Percentiles rank a stretch among this genome's conserved stretches.
Conservation (phyloP, 2,888 invertebrate genomes). For the Pristionchus fissidentatus region DNA sequence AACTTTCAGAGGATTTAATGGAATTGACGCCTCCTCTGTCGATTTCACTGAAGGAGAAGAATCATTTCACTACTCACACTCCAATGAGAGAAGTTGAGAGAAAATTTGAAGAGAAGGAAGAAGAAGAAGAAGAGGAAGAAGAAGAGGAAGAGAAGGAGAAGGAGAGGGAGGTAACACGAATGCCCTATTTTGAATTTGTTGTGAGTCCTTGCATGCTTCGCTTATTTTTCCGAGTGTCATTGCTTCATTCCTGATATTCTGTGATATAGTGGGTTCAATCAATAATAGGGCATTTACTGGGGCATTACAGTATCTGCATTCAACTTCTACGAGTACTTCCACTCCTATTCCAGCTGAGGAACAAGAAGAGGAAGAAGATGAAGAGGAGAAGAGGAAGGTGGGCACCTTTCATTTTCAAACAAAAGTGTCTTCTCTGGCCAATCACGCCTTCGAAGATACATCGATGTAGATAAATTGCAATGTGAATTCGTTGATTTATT, state of each 20-base stretch:
- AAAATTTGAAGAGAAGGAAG: background rate
- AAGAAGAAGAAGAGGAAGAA: background rate
- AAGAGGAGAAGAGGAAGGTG: constrained; percentile 42
- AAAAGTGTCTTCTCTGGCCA: background rate
- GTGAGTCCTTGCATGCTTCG: background rate
- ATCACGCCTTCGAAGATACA: background rate
- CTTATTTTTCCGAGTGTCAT: no score
- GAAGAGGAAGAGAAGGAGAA: background rate
- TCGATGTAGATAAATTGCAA: background rate
- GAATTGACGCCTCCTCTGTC: constrained; percentile 38
- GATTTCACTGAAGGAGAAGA: constrained; percentile 15
- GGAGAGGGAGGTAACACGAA: background rate
- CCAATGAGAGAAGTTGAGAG: background rate
- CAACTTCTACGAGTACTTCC: background rate
- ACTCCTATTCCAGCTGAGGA: background rate
- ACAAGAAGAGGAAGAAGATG: background rate
- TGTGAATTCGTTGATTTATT: background rate
- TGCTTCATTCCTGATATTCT: no score
- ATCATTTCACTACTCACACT: constrained; percentile 3
- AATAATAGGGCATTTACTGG: no score
- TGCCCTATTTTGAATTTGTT: constrained; percentile 1
- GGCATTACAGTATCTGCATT: background rate
- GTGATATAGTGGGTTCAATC: no score
- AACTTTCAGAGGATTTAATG: constrained; percentile 39
- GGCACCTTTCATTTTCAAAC: background rate